Evolutionary conservation across 2,888 invertebrate species (phyloP).

Genomic region (Oeneis ivallda): DNA sequence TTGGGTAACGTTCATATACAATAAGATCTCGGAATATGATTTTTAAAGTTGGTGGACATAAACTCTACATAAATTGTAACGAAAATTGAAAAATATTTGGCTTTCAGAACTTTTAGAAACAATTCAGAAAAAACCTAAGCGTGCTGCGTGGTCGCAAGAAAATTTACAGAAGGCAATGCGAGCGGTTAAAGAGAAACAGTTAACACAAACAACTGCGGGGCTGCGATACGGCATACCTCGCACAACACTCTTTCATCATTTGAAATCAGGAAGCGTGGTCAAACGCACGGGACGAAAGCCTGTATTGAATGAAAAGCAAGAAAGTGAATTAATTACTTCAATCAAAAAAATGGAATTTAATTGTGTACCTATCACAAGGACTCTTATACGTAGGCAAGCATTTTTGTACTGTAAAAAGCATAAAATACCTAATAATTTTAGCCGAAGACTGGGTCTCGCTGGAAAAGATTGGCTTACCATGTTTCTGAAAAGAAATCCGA

Average conservation of each 20-base stretch:
- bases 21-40: too few species aligned
- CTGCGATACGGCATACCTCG: not conserved
- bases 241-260: not conserved
- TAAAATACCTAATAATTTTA: conserved; percentile 2
- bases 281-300: not conserved
- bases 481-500: conserved; percentile 2
- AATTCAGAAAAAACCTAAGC: not conserved
- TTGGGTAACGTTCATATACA: not conserved
- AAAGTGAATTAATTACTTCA: not conserved
- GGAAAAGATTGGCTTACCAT: not conserved
- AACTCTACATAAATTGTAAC: too few species aligned
- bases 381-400: not conserved
- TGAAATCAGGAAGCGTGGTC: not conserved
- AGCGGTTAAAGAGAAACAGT: not conserved
- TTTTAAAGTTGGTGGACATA: too few species aligned
- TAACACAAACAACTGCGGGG: conserved; percentile 1
- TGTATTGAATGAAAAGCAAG: not conserved
- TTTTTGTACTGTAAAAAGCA: not conserved
- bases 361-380: not conserved
- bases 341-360: not conserved
- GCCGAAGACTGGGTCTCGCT: not conserved
- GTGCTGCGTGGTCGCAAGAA: conserved; percentile 2
- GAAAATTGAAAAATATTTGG: too few species aligned
- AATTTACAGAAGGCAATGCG: conserved; percentile 1
- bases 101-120: too few species aligned